Percentiles rank a stretch among this genome's conserved stretches.
phyloP scores from a whole-genome alignment of 2,113 vertebrate species.

The Megaceryle maxima region DNA sequence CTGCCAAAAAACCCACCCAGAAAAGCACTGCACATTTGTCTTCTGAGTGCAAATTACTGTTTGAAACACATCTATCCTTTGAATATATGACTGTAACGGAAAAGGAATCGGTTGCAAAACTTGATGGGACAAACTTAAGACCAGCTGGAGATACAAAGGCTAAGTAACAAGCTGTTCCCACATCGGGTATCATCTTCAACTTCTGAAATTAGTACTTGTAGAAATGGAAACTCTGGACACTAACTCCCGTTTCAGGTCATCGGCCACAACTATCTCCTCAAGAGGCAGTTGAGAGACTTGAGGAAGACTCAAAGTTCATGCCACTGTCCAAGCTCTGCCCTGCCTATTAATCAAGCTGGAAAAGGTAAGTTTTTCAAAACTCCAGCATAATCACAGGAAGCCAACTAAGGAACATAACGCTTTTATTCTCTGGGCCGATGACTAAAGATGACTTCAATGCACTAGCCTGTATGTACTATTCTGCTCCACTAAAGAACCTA shows the following conservation, averaged over 20 bases:
- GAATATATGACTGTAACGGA: accelerated
- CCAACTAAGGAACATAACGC: not conserved
- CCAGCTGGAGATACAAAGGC: not conserved
- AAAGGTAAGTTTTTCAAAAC: not conserved
- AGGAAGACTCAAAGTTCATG: not conserved
- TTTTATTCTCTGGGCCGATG: not conserved
- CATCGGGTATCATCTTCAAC: not conserved
- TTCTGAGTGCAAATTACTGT: not conserved
- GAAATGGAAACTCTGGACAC: not conserved
- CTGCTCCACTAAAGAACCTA: not conserved
- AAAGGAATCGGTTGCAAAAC: not conserved
- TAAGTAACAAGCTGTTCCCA: not conserved
- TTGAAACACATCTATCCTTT: not conserved
- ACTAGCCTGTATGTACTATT: not conserved
- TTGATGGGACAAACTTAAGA: not conserved
- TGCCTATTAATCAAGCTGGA: not conserved
- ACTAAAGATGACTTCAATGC: not conserved
- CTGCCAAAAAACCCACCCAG: not conserved
- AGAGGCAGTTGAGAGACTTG: not conserved
- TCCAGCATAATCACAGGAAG: not conserved
- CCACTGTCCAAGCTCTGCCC: not conserved
- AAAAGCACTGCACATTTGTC: not conserved
- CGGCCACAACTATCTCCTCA: not conserved
- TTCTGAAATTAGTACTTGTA: not conserved
- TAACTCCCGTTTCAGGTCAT: accelerated